Evolutionary conservation across 2,113 vertebrate genomes (phyloP), one percentile per base, ranked within the genome.

Genomic region (Coreoperca whiteheadi): DNA sequence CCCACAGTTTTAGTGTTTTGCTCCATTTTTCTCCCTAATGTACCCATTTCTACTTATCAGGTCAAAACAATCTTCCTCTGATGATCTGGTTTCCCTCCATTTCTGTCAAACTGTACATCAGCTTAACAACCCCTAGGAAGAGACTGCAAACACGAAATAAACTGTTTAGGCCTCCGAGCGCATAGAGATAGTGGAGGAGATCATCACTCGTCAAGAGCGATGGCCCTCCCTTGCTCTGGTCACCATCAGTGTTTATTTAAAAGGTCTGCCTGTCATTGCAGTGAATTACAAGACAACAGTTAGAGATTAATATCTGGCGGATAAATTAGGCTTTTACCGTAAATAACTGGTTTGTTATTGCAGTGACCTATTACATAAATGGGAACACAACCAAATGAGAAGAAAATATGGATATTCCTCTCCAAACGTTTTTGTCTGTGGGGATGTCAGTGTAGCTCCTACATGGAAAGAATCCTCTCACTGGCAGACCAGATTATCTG

Each of bases 81-180:
- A 96, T 95, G 97, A 97, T 98, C 96, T 97, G 96, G 96, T 97
- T 98, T 98, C 96, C 93, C 95, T 99, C 97, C 89, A 87, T 96
- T 93, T 95, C 96, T 97, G 96, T 97, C 97, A 97, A 97, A 98
- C 95, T 96, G 95, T 95, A 95, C 96, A 96, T 97, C 96, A 97
- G 95, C 96, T 96, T 97, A 97, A 97, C 96, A 97, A 96, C 96
- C 95, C 95, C 93, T 93, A 98, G 98, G 97, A 99, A 97, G 97
- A 97, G 96, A 97, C 96, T 96, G 97, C 96, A 98, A 98, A 99
- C 96, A 97, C 95, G 96, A 98, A 97, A 97, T 99, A 97, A 97
- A 98, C 97, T 98, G 97, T 98, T 98, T 98, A 97, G 96, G 96
- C 95, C 95, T 94, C 70, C 14, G 92, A 95, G 95, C 92, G 92